Evolutionary conservation across 2,888 invertebrate genomes (phyloP).

Genomic region (Galerucella calmariensis): DNA sequence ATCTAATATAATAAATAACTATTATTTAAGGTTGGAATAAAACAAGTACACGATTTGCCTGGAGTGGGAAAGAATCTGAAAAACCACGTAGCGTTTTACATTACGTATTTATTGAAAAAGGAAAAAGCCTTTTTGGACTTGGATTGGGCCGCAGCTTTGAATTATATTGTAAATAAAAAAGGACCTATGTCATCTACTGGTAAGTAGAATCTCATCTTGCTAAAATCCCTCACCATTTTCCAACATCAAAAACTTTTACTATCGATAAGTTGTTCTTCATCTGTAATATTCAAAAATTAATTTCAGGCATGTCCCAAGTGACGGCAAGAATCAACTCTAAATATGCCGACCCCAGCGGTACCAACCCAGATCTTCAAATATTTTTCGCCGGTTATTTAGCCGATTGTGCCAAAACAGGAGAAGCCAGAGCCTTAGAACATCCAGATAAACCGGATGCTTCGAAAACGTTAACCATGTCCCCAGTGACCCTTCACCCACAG

Average conservation of each 20-base stretch:
- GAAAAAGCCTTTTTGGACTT: constrained; percentile 68
- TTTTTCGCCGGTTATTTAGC: constrained; percentile 76
- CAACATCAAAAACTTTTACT: too few species aligned
- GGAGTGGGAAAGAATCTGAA: constrained; percentile 78
- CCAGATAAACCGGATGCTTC: constrained; percentile 58
- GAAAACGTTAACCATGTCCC: constrained; percentile 66
- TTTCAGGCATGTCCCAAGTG: constrained; percentile 69
- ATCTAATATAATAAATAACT: too few species aligned
- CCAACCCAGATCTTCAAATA: constrained; percentile 74
- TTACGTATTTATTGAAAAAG: constrained; percentile 69
- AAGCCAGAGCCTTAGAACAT: constrained; percentile 62
- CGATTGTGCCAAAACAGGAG: constrained; percentile 69
- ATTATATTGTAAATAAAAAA: constrained; percentile 70
- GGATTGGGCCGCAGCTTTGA: constrained; percentile 72
- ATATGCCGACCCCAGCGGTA: constrained; percentile 70
- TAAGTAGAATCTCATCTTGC: constrained; percentile 6
- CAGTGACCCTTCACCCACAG: constrained; percentile 74
- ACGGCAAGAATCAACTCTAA: constrained; percentile 74
- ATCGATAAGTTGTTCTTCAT: too few species aligned
- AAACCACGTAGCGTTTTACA: constrained; percentile 74
- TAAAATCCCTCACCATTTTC: too few species aligned
- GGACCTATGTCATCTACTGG: constrained; percentile 75
- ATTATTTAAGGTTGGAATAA: constrained; percentile 67
- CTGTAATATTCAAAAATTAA: too few species aligned
- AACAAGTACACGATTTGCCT: constrained; percentile 71